Base-by-base conservation (phyloP, 2,888 invertebrate genomes). In the Asteroscopus sphinx region DNA sequence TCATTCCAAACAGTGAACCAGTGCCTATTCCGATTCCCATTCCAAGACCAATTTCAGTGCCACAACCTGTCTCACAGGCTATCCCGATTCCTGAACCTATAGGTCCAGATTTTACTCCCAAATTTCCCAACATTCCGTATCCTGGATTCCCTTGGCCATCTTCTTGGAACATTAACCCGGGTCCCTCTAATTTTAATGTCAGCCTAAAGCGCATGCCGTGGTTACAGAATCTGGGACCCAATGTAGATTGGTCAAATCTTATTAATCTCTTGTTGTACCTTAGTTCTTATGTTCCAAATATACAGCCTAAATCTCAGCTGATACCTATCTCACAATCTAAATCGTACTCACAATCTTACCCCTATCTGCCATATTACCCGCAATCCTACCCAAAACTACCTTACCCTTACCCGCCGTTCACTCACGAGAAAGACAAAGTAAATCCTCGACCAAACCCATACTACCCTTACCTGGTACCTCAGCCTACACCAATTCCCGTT, bases 321-420 rank as follows among this genome's bases (percentile, higher is more conserved):
- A 11, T 15, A 16, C 56, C 59, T 9, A 12, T 3, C 1, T 54
- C 32, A 1, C 12, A 7, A 5, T 30, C 30, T 8, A 41, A 16
- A 32, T 41, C 56, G 21, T 25, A 6, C n/a, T 30, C 30, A 11
- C 47, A 16, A 32, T 41, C 56, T 28, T 25, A 6, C n/a, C 35
- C 21, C 16, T 36, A 16, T 5, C 52, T 12, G 8, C 60, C 15
- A 8, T 36, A 28, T n/a, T 51, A 55, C 49, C 25, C 39, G 5
- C 44, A 65, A 17, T 54, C 48, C 7, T 39, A 47, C 44, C 44
- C 25, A 25, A 9, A 4, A 1, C 47, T 59, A 13, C 53, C 62
- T 9, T 40, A 61, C 13, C 62, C 62, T 1, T 67, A 58, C 2
- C 66, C 66, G n/a, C 66, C 39, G 21, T 15, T 28, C 26, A 28